Evolutionary conservation across 2,113 vertebrate genomes (phyloP).

Genomic region (Clarias magur): DNA sequence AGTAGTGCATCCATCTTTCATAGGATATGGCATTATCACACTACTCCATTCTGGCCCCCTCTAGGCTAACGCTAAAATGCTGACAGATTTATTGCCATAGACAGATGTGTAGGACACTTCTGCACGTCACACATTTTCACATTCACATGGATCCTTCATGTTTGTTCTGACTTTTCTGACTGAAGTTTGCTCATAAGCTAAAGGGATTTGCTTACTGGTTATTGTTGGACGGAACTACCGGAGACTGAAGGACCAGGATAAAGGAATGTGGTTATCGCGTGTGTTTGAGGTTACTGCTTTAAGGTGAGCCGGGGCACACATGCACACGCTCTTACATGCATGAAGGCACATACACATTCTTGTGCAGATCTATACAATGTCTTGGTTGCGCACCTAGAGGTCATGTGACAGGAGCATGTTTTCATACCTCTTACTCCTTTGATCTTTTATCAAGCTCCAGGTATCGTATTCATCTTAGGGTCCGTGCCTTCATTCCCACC

Average conservation of each 20-base stretch:
- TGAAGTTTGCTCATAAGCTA: background rate
- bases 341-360: conserved; percentile 28
- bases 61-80: conserved; percentile 42
- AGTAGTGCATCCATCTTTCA: conserved; percentile 54
- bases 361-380: conserved; percentile 19
- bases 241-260: background rate
- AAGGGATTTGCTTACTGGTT: background rate
- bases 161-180: conserved; percentile 23
- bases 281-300: conserved; percentile 20
- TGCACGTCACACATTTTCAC: conserved; percentile 48
- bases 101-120: conserved; percentile 53
- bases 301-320: conserved; percentile 33
- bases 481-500: background rate
- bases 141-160: conserved; percentile 37
- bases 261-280: background rate
- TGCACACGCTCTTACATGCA: conserved; percentile 46
- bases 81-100: conserved; percentile 65
- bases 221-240: background rate
- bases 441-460: conserved; percentile 58
- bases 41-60: conserved; percentile 57
- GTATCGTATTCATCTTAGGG: conserved; percentile 54
- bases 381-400: conserved; percentile 62
- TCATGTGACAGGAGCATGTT: conserved; percentile 57
- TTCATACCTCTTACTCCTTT: conserved; percentile 62
- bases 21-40: conserved; percentile 48